phyloP scores from a whole-genome alignment of 2,888 invertebrate species.

The Chouioia cunea region DNA sequence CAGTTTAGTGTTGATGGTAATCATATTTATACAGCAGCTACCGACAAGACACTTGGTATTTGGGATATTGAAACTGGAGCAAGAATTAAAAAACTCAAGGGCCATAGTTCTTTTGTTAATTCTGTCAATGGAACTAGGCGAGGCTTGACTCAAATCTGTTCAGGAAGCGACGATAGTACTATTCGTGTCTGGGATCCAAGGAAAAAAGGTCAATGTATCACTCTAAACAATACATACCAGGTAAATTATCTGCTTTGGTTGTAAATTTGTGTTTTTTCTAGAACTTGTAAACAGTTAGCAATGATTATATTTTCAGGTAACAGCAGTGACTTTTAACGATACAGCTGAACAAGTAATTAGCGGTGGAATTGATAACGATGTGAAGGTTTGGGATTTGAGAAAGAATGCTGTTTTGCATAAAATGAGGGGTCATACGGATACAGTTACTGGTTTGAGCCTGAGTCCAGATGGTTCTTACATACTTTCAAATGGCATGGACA shows the following conservation, averaged over 20 bases:
- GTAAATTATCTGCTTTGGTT: conserved; percentile 57
- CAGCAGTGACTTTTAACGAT: conserved; percentile 93
- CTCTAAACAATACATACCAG: conserved; percentile 81
- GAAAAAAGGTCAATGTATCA: conserved; percentile 82
- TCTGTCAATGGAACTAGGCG: conserved; percentile 81
- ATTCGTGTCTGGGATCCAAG: conserved; percentile 94
- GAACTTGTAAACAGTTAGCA: not conserved
- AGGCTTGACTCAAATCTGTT: conserved; percentile 91
- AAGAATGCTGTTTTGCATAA: conserved; percentile 87
- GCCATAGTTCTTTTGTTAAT: conserved; percentile 83
- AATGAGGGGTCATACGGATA: conserved; percentile 94
- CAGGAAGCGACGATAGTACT: conserved; percentile 95
- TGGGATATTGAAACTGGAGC: conserved; percentile 95
- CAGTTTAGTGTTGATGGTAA: conserved; percentile 88
- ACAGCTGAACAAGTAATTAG: conserved; percentile 95
- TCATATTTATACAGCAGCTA: conserved; percentile 91
- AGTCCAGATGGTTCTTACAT: conserved; percentile 91
- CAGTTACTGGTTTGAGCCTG: conserved; percentile 89
- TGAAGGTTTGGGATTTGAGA: conserved; percentile 97
- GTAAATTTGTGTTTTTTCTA: not conserved
- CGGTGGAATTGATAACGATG: conserved; percentile 96
- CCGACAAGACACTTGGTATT: conserved; percentile 93
- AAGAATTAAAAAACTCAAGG: conserved; percentile 90
- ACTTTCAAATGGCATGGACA: conserved; percentile 97
- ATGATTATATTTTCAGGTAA: conserved; percentile 70